Evolutionary conservation across 1,140 invertebrate species (phyloP).

Genomic region (Zaprionus tsacasi): DNA sequence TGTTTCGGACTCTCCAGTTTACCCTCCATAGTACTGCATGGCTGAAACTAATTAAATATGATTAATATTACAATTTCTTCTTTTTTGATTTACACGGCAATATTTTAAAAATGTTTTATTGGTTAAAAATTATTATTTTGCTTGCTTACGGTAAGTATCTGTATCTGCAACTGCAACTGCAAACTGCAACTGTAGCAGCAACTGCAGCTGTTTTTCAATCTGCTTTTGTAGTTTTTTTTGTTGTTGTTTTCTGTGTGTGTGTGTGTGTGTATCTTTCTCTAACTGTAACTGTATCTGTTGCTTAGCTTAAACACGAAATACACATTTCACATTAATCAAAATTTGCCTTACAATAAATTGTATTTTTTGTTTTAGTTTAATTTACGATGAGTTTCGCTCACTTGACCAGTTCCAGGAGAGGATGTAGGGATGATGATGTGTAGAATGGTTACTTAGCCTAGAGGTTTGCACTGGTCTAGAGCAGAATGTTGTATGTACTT

Average conservation of each 20-base stretch:
- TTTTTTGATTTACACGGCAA: conserved; percentile 2
- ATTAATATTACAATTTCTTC: not conserved
- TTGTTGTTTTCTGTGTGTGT: not conserved
- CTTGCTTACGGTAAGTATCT: conserved; percentile 23
- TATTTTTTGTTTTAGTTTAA: conserved; percentile 37
- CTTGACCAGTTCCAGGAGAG: conserved; percentile 4
- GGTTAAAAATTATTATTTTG: not conserved
- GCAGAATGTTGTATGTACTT: not conserved
- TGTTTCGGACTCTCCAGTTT: no score
- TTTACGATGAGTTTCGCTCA: conserved; percentile 38
- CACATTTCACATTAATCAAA: conserved; percentile 36
- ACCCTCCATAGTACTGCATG: no score
- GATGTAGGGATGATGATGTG: not conserved
- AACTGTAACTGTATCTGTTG: conserved; percentile 10
- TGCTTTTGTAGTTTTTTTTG: conserved; percentile 3
- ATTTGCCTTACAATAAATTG: conserved; percentile 58
- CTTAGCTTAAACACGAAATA: conserved; percentile 35
- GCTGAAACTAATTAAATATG: not conserved
- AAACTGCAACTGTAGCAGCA: not conserved
- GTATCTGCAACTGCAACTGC: conserved; percentile 4
- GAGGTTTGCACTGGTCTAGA: not conserved
- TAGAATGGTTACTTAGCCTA: not conserved
- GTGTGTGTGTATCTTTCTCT: not conserved
- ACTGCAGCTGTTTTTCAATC: not conserved
- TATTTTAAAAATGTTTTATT: conserved; percentile 37